A percentile compares a stretch with the other conserved stretches of the same genome.
These are phyloP conservation scores for Tarsius wallacei DNA, from an alignment of 2,797 vertebrate genomes.

Conservation along the genomic window DNA sequence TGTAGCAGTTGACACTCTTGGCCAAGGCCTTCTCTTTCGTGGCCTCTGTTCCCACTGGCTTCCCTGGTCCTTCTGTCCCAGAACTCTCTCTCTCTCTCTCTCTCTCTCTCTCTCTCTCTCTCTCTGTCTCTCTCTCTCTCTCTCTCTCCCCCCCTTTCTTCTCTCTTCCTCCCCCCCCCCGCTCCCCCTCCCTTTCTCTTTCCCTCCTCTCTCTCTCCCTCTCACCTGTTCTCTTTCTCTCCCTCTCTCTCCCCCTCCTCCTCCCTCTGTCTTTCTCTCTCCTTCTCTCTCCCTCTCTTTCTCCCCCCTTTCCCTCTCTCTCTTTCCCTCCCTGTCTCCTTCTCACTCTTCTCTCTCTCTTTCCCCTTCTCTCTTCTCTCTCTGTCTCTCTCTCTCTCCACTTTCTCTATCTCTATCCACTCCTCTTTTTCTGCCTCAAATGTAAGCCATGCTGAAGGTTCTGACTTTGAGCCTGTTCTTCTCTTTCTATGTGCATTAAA, in stretches of 20 bases:
- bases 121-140: neutral
- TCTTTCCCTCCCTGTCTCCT: accelerated
- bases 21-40: neutral
- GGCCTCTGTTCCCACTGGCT: neutral
- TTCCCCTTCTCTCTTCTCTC: too few species aligned
- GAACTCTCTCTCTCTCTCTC: neutral
- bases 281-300: too few species aligned
- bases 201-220: too few species aligned
- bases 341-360: neutral
- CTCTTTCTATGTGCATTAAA: neutral
- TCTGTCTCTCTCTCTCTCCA: neutral
- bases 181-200: neutral
- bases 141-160: accelerated
- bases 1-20: neutral
- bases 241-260: neutral
- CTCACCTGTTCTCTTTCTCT: neutral
- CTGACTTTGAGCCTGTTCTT: constrained; percentile 20
- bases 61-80: neutral
- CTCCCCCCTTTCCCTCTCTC: too few species aligned
- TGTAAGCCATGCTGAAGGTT: neutral
- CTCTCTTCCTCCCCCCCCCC: accelerated
- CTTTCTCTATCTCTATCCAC: neutral
- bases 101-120: neutral
- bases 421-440: neutral
- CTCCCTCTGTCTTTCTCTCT: too few species aligned